Evolutionary conservation across 2,797 vertebrate species (phyloP).

Genomic region (Bufotes viridis): DNA sequence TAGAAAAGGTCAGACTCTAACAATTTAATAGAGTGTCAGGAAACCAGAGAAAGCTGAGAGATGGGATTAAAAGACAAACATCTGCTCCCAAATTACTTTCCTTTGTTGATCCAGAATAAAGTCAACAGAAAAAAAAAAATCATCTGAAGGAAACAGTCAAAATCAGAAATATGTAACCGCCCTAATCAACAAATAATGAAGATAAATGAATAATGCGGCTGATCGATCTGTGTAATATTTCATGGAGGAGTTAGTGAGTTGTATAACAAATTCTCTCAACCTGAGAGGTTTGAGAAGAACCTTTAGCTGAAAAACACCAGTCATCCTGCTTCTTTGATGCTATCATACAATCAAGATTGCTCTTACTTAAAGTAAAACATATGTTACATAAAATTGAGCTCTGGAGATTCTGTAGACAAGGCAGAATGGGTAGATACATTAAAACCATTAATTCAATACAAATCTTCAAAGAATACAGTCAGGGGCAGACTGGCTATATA

Average conservation of each 20-base stretch:
- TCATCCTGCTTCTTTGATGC: background rate
- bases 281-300: conserved; percentile 2
- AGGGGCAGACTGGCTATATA: too few species aligned
- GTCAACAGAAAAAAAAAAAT: background rate
- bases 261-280: conserved; percentile 19
- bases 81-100: conserved; percentile 1
- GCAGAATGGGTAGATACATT: background rate
- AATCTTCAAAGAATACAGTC: background rate
- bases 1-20: background rate
- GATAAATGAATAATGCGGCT: conserved; percentile 5
- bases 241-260: background rate
- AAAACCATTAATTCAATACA: background rate
- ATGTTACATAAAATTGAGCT: background rate
- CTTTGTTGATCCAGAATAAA: conserved; percentile 2
- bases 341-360: background rate
- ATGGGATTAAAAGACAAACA: background rate
- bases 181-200: background rate
- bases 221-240: conserved; percentile 5
- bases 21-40: background rate
- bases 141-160: background rate
- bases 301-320: background rate
- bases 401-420: background rate
- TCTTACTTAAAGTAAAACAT: background rate
- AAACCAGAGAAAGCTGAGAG: background rate
- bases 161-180: background rate